These are phyloP conservation scores for Cryptus armator DNA, from an alignment of 2,888 invertebrate genomes.

Conservation along the genomic window DNA sequence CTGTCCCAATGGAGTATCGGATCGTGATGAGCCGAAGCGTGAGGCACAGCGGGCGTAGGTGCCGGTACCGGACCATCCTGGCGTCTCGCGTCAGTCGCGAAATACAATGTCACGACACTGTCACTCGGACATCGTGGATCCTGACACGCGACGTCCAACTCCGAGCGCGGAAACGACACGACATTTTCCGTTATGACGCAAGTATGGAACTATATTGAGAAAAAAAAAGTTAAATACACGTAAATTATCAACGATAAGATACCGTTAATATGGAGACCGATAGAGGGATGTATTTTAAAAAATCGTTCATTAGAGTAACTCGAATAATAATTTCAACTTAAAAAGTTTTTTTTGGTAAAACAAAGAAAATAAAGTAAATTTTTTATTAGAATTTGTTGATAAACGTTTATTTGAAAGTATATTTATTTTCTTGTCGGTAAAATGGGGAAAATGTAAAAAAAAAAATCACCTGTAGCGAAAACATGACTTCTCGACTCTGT, in stretches of 20 bases:
- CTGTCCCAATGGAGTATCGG: slow-evolving; percentile 92
- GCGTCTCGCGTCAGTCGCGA: slow-evolving; percentile 88
- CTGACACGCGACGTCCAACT: slow-evolving; percentile 94
- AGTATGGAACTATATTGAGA: slow-evolving; percentile 93
- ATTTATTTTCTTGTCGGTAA: neutral
- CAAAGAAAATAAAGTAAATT: too few relatives aligned
- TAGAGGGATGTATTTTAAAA: neutral
- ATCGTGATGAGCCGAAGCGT: slow-evolving; percentile 89
- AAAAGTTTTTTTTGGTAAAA: too few relatives aligned
- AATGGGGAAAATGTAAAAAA: neutral
- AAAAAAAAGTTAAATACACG: slow-evolving; percentile 30
- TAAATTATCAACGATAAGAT: slow-evolving; percentile 23
- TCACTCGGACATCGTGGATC: slow-evolving; percentile 93
- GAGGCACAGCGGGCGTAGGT: slow-evolving; percentile 90
- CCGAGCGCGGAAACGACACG: slow-evolving; percentile 93
- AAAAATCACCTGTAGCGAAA: slow-evolving; percentile 82
- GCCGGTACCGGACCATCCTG: slow-evolving; percentile 88
- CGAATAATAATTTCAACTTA: too few relatives aligned
- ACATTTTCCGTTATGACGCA: slow-evolving; percentile 95
- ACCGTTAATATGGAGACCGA: neutral
- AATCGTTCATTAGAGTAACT: neutral
- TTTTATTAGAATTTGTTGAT: too few relatives aligned
- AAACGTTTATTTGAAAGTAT: too few relatives aligned
- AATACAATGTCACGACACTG: slow-evolving; percentile 94
- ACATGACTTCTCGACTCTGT: slow-evolving; percentile 84